These are phyloP conservation scores for Craseonycteris thonglongyai DNA, from an alignment of 2,113 vertebrate species.

Conservation along the genomic window DNA sequence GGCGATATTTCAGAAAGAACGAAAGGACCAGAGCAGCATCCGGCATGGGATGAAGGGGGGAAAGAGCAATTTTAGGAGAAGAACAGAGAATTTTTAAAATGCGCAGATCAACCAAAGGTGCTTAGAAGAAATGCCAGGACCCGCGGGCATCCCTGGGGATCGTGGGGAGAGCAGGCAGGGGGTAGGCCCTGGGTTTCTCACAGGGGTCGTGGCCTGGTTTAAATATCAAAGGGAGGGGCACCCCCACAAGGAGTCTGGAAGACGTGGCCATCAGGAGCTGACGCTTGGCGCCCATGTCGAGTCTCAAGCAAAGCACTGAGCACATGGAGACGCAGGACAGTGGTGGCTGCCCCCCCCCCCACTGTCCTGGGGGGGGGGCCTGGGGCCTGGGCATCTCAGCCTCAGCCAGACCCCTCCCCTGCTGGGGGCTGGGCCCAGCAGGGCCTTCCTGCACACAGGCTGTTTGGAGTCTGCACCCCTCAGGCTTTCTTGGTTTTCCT, in stretches of 20 bases:
- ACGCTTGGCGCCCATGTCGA: not conserved
- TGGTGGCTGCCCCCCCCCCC: not conserved
- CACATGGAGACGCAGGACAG: fast-evolving
- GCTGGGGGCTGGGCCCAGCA: not conserved
- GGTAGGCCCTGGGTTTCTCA: not conserved
- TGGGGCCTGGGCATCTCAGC: not conserved
- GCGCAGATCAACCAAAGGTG: not conserved
- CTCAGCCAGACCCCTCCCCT: not conserved
- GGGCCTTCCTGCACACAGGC: not conserved
- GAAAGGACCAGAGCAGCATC: fast-evolving
- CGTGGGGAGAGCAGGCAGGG: fast-evolving
- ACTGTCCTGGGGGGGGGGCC: not conserved
- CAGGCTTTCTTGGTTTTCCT: constrained; percentile 51
- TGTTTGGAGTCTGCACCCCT: not conserved
- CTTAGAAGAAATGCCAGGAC: not conserved
- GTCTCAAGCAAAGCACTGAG: not conserved
- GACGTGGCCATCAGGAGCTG: too few species aligned
- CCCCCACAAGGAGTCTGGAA: not conserved
- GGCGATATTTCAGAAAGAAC: not conserved
- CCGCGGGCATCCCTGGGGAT: fast-evolving
- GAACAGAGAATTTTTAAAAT: not conserved
- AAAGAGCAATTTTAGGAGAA: not conserved
- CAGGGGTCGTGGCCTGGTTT: not conserved
- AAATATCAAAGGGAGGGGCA: not conserved
- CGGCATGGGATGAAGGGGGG: not conserved